Conservation (phyloP, 1,140 invertebrate genomes). For the Eumaeus atala region DNA sequence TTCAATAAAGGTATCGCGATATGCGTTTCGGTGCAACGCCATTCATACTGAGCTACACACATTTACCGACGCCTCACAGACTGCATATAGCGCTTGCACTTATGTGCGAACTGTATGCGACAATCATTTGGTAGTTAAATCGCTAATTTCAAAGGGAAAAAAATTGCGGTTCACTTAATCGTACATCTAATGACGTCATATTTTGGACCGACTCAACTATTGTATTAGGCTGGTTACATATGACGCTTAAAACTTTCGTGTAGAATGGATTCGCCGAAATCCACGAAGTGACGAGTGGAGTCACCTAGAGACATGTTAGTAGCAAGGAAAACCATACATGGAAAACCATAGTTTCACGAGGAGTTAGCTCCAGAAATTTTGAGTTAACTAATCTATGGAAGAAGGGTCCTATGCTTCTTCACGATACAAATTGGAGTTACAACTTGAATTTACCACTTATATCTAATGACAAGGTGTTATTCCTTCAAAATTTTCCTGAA, state of each 20-base stretch:
- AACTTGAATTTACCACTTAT: not conserved
- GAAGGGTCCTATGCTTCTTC: conserved; percentile 21
- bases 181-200: conserved; percentile 2
- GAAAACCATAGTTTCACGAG: conserved; percentile 31
- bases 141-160: conserved; percentile 10
- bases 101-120: not conserved
- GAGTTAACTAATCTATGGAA: conserved; percentile 17
- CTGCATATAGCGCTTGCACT: conserved; percentile 13
- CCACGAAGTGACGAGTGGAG: conserved; percentile 20
- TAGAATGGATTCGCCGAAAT: conserved; percentile 30
- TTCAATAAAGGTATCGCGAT: conserved; percentile 8
- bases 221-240: conserved; percentile 6
- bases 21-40: not conserved
- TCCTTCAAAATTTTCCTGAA: conserved; percentile 19
- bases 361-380: conserved; percentile 14
- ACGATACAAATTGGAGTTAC: conserved; percentile 6
- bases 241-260: conserved; percentile 29
- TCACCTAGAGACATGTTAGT: conserved; percentile 27
- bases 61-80: conserved; percentile 24
- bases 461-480: not conserved
- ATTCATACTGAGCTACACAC: conserved; percentile 15
- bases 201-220: conserved; percentile 12
- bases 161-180: conserved; percentile 10
- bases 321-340: conserved; percentile 34
- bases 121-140: not conserved